These are phyloP conservation scores for Pterocles orientalis DNA, from an alignment of 2,113 vertebrate species.

Conservation along the genomic window DNA sequence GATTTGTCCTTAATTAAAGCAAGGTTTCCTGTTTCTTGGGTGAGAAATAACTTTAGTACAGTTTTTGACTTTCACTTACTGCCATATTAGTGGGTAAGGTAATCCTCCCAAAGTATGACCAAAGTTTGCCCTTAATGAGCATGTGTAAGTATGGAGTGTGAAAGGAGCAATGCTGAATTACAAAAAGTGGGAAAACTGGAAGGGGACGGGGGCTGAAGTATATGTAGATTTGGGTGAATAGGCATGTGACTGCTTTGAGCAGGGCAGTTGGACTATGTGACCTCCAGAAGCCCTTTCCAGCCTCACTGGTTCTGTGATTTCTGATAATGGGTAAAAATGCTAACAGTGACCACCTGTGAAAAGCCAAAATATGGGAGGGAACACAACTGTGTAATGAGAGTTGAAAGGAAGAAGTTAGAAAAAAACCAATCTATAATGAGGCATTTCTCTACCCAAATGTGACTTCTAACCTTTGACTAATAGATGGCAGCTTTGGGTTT, in stretches of 20 bases:
- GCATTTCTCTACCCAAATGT: not conserved
- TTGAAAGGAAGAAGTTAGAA: not conserved
- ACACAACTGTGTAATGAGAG: not conserved
- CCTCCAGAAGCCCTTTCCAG: not conserved
- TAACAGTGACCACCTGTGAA: not conserved
- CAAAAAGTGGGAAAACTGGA: not conserved
- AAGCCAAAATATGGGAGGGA: not conserved
- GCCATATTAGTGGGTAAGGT: fast-evolving
- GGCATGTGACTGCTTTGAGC: not conserved
- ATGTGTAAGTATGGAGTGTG: not conserved
- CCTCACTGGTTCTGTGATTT: not conserved
- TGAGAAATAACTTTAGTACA: not conserved
- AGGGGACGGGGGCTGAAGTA: not conserved
- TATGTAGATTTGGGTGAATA: not conserved
- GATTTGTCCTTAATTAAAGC: not conserved
- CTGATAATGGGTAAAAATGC: not conserved
- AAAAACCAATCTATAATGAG: not conserved
- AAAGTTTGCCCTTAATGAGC: not conserved
- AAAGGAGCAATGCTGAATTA: not conserved
- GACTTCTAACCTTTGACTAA: not conserved
- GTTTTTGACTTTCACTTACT: not conserved
- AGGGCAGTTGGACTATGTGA: not conserved
- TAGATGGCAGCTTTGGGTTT: not conserved
- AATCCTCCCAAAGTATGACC: not conserved
- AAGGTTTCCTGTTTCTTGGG: not conserved